Base-by-base conservation (phyloP, 2,888 invertebrate species). In the Heteromyza rotundicornis region DNA sequence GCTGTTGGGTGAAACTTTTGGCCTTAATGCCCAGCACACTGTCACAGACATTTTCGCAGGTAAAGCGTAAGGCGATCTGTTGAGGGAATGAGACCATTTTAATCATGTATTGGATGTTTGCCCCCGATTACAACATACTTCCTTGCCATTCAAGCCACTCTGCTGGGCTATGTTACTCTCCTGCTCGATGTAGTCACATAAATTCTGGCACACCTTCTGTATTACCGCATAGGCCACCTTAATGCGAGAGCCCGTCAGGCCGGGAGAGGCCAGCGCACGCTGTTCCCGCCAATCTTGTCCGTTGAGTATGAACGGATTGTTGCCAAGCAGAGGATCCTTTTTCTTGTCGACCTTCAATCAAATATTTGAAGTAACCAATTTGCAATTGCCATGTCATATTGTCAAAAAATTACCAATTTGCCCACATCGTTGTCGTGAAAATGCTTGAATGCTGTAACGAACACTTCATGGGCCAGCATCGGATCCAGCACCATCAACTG, bases 271-370 rank as follows among this genome's bases (percentile, higher is more conserved):
- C 64, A 85, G 83, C 1, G 77, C 71, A 12, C 87, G 80, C 7
- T 84, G 77, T 5, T 76, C 75, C 36, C 84, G 84, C 87, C 87
- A 86, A 67, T 84, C 80, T 14, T 82, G 75, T 1, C 85, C 85
- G 35, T 80, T 82, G 19, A 86, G 70, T 2, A 82, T 71, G 65
- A 87, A 86, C 0, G 86, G 85, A 79, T 86, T 85, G 64, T 81
- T 81, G 0, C 82, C 79, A 2, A 84, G 68, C 1, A 87, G 66
- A 0, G 84, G 84, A 64, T 87, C 87, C 32, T 74, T 71, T 16
- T 76, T 63, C 36, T 78, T 81, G 64, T 85, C 80, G 12, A 84
- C 65, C 69, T 78, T 66, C 3, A 65, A 53, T 22, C n/a, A n/a
- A n/a, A n/a, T n/a, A n/a, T 19, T 50, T 22, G 2, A 22, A 22